A percentile compares a stretch with the other conserved stretches of the same genome.
Evolutionary conservation across 1,140 invertebrate species (phyloP).

Genomic region (Spodoptera litura): DNA sequence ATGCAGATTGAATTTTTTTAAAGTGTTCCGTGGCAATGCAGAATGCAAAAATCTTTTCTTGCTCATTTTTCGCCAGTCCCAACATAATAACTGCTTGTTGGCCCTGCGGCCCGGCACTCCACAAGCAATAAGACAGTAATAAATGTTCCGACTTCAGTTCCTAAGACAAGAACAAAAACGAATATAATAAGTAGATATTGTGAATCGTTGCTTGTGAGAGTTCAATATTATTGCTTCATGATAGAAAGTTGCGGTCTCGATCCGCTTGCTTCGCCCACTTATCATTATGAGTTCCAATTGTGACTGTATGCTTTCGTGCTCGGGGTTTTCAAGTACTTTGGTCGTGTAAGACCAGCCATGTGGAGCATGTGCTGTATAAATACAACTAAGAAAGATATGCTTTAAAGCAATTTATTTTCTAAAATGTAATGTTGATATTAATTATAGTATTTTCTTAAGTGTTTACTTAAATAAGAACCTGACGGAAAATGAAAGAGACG

Average conservation of each 20-base stretch:
- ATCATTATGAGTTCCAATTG: conserved; percentile 56
- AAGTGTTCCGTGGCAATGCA: conserved; percentile 63
- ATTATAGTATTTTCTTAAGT: too few relatives aligned
- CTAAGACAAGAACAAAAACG: conserved; percentile 81
- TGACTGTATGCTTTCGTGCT: conserved; percentile 41
- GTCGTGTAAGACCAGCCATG: conserved; percentile 8
- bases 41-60: conserved; percentile 72
- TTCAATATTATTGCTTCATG: conserved; percentile 75
- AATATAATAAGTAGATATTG: conserved; percentile 83
- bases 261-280: conserved; percentile 63
- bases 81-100: conserved; percentile 84
- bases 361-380: neutral
- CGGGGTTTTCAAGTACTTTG: conserved; percentile 47
- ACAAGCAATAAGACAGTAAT: conserved; percentile 85
- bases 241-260: conserved; percentile 60
- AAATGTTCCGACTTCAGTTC: conserved; percentile 82
- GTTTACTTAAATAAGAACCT: too few relatives aligned
- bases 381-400: neutral
- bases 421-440: too few relatives aligned
- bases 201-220: conserved; percentile 74
- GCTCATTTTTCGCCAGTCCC: conserved; percentile 81
- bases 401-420: too few relatives aligned
- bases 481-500: too few relatives aligned
- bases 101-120: conserved; percentile 73
- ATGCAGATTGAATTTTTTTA: conserved; percentile 55